Percentiles rank a stretch among this genome's conserved stretches.
phyloP scores from a whole-genome alignment of 2,113 vertebrate species.

The Ptychochromis oligacanthus region DNA sequence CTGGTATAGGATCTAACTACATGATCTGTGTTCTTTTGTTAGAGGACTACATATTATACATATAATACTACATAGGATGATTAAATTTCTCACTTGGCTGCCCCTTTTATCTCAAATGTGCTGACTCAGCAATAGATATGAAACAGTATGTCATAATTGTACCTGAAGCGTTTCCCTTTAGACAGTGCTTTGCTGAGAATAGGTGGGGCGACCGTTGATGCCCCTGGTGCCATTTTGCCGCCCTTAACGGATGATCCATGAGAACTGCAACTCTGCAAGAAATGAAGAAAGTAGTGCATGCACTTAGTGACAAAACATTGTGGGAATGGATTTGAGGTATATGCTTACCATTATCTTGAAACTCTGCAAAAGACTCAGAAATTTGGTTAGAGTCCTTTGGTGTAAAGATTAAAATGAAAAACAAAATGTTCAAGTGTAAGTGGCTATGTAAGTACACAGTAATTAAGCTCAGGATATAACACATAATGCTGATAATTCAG shows the following conservation, averaged over 20 bases:
- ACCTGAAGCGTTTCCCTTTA: constrained; percentile 81
- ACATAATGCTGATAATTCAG: constrained; percentile 9
- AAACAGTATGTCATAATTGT: constrained; percentile 32
- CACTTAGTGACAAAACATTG: neutral
- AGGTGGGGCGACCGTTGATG: constrained; percentile 57
- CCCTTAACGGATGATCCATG: constrained; percentile 65
- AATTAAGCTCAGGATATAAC: constrained; percentile 7
- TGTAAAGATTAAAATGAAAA: neutral
- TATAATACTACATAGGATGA: constrained; percentile 29
- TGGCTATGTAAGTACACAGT: neutral
- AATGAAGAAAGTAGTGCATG: neutral
- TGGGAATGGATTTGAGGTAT: neutral
- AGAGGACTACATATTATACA: constrained; percentile 23
- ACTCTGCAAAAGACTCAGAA: neutral
- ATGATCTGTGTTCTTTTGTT: constrained; percentile 49
- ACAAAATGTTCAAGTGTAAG: constrained; percentile 12
- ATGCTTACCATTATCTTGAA: too few relatives aligned
- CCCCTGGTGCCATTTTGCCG: constrained; percentile 46
- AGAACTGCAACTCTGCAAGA: constrained; percentile 70
- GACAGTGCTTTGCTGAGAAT: constrained; percentile 71
- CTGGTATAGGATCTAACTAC: neutral
- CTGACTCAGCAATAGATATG: constrained; percentile 32
- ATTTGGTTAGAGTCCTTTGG: neutral
- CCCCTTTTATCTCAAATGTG: constrained; percentile 15
- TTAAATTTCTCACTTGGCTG: constrained; percentile 55